Evolutionary conservation across 2,113 vertebrate species (phyloP), one percentile per base, ranked within the genome.

Genomic region (Crotophaga sulcirostris): DNA sequence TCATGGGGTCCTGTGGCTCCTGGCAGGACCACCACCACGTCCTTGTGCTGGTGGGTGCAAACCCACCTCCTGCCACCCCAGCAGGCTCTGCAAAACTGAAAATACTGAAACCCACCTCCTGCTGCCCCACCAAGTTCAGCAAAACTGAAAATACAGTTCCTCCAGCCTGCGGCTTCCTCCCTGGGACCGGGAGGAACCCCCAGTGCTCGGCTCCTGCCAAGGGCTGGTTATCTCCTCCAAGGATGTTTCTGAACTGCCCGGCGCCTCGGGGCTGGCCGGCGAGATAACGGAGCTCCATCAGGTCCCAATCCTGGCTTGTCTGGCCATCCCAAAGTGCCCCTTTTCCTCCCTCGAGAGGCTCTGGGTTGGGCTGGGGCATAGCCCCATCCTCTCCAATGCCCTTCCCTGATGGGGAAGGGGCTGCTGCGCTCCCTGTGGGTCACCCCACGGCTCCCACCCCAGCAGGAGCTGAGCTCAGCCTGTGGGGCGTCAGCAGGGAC

Each of bases 141-240:
- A 31, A 11, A 84, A 44, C 10, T 2, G 9, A 14, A 81, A 52
- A 11, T 3, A 5, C 66, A 25, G 56, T 84, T 63, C 42, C 34
- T 40, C 26, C 2, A 3, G 33, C 1, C 13, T 7, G 0, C 0
- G 1, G 90, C 68, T 95, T 95, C 92, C 92, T 95, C 68, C 62
- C 26, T 0, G 24, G 80, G 90, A 34, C 47, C 40, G 56, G 92
- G 84, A 87, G 92, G 82, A 84, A 90, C 40, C 54, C 77, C 54
- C 13, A 9, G 84, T 1, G 0, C 56, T 45, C 6, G 1, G 91
- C 80, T 75, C 42, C 56, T 38, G 94, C 96, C 90, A 78, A 70
- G 68, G 38, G 47, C 77, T 40, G 60, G 54, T 95, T 96, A 87
- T 96, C 89, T 82, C 77, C 90, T 87, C 89, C 77, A 7, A 87